Conservation (phyloP, 2,888 invertebrate genomes). For the Mythimna loreyi region DNA sequence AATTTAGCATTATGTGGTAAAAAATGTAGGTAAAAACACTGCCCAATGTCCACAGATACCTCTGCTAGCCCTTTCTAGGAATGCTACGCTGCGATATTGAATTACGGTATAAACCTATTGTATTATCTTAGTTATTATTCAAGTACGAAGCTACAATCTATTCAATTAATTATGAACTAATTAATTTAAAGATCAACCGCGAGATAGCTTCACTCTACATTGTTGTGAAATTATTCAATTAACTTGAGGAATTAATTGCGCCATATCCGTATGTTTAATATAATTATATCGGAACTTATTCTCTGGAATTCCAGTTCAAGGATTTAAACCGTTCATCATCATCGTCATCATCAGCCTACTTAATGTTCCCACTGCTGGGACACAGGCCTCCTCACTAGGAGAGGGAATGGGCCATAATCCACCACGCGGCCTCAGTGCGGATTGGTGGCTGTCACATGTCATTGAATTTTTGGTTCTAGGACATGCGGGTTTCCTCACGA, state of each 20-base stretch:
- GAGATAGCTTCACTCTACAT: constrained; percentile 20
- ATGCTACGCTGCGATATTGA: neutral
- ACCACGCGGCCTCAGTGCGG: too few species aligned
- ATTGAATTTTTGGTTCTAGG: too few species aligned
- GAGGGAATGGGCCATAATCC: too few species aligned
- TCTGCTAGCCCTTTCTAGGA: neutral
- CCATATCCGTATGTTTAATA: constrained; percentile 11
- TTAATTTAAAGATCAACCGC: constrained; percentile 15
- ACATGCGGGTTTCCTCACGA: too few species aligned
- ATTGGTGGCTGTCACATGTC: too few species aligned
- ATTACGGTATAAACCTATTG: neutral
- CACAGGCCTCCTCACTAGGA: too few species aligned
- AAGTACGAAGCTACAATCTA: neutral
- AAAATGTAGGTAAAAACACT: neutral
- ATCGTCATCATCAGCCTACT: too few species aligned
- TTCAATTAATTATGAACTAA: constrained; percentile 9
- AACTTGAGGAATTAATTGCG: constrained; percentile 11
- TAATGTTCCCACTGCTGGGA: too few species aligned
- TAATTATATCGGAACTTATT: constrained; percentile 8
- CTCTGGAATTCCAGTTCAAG: neutral
- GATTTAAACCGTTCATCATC: too few species aligned
- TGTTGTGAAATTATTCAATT: constrained; percentile 22
- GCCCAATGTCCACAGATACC: neutral
- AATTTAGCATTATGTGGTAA: too few species aligned
- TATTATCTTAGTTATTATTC: neutral